Conservation (phyloP, 2,113 vertebrate genomes). For the Nanger granti region DNA sequence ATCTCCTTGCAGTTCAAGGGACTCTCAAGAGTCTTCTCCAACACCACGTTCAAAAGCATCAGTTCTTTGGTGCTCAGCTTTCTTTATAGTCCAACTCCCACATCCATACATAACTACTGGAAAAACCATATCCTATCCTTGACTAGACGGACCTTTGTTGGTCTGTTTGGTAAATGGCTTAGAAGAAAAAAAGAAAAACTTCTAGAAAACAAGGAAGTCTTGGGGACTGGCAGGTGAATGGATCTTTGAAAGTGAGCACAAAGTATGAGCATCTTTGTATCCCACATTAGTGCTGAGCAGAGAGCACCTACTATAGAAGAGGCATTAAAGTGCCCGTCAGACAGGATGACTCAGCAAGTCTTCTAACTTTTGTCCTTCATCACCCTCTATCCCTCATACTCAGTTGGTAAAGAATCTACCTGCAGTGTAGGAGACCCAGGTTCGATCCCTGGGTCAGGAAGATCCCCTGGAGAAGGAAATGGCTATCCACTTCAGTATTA, state of each 20-base stretch:
- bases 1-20: neutral
- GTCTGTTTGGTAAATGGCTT: neutral
- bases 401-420: neutral
- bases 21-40: neutral
- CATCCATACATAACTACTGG: neutral
- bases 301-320: neutral
- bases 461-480: neutral
- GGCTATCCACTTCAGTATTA: neutral
- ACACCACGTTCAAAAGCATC: neutral
- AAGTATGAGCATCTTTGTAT: neutral
- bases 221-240: neutral
- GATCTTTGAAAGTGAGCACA: neutral
- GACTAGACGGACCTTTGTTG: neutral
- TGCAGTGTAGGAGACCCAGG: neutral
- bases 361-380: neutral
- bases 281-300: neutral
- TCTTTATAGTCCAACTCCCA: neutral
- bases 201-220: neutral
- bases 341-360: neutral
- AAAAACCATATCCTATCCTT: neutral
- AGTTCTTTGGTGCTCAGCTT: neutral
- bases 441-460: neutral
- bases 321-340: neutral
- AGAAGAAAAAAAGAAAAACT: neutral
- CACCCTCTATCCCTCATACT: neutral